Conservation (phyloP, 2,888 invertebrate genomes). For the Elegia similella region DNA sequence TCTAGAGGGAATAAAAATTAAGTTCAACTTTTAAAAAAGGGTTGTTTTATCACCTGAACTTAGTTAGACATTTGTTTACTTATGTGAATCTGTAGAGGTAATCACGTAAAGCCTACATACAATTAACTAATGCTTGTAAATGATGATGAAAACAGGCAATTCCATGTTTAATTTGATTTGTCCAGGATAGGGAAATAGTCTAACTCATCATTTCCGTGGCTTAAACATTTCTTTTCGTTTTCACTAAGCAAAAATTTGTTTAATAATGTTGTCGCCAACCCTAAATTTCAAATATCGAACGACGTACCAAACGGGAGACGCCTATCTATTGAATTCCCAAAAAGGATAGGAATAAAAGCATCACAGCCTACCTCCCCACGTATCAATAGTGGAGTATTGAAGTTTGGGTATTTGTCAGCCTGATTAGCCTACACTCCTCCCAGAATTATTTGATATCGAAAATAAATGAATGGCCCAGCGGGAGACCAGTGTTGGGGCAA, state of each 20-base stretch:
- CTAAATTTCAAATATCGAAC: slow-evolving; percentile 70
- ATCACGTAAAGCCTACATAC: no score
- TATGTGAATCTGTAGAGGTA: no score
- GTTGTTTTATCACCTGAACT: no score
- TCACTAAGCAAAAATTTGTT: not conserved
- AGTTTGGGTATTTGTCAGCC: slow-evolving; percentile 75
- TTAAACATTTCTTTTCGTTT: no score
- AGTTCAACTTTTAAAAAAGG: no score
- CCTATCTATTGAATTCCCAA: slow-evolving; percentile 79
- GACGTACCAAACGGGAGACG: slow-evolving; percentile 65
- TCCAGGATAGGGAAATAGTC: no score
- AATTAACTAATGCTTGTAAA: no score
- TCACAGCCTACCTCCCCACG: slow-evolving; percentile 50
- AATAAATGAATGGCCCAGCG: slow-evolving; percentile 65
- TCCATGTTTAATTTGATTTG: no score
- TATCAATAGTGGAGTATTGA: slow-evolving; percentile 69
- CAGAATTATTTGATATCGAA: slow-evolving; percentile 50
- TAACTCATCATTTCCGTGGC: no score
- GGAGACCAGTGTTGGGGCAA: slow-evolving; percentile 52
- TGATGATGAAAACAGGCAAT: no score
- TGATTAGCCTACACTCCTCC: slow-evolving; percentile 72
- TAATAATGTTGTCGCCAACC: slow-evolving; percentile 37
- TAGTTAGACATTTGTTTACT: no score
- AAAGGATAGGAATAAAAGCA: slow-evolving; percentile 71
- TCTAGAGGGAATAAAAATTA: no score